A percentile compares a stretch with the other conserved stretches of the same genome.
phyloP scores from a whole-genome alignment of 2,888 invertebrate genomes.

The Phortica okadai region DNA sequence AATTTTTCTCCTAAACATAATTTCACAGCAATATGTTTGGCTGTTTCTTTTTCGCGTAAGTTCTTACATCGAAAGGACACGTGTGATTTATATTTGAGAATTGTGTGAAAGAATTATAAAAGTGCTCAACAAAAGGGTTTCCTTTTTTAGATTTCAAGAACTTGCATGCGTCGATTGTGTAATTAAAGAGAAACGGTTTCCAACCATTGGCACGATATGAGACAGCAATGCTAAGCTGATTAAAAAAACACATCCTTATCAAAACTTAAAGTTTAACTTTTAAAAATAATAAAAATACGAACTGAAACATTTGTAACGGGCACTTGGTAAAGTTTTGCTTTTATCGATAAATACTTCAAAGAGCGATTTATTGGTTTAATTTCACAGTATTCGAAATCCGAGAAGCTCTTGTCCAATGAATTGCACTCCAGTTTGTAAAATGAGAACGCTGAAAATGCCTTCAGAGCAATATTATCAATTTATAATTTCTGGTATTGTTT shows the following conservation, averaged over 20 bases:
- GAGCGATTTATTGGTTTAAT: neutral
- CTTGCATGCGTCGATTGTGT: neutral
- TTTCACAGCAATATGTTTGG: no score
- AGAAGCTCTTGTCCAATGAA: neutral
- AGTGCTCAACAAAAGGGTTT: neutral
- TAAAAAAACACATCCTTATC: no score
- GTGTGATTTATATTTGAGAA: no score
- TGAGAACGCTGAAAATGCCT: neutral
- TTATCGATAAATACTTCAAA: neutral
- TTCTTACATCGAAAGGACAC: no score
- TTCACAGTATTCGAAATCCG: slow-evolving; percentile 1
- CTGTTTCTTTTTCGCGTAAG: no score
- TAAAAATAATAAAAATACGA: neutral
- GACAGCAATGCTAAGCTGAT: neutral
- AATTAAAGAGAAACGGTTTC: neutral
- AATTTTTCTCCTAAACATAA: no score
- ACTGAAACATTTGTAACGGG: neutral
- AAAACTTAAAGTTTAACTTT: neutral
- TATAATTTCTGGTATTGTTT: no score
- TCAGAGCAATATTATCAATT: no score
- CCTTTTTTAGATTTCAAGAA: neutral
- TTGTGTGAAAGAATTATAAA: neutral
- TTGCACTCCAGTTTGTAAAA: neutral
- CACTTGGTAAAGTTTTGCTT: neutral
- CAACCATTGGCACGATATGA: neutral